Evolutionary conservation across 2,797 vertebrate genomes (phyloP), one percentile per base, ranked within the genome.

Genomic region (Microhierax caerulescens): DNA sequence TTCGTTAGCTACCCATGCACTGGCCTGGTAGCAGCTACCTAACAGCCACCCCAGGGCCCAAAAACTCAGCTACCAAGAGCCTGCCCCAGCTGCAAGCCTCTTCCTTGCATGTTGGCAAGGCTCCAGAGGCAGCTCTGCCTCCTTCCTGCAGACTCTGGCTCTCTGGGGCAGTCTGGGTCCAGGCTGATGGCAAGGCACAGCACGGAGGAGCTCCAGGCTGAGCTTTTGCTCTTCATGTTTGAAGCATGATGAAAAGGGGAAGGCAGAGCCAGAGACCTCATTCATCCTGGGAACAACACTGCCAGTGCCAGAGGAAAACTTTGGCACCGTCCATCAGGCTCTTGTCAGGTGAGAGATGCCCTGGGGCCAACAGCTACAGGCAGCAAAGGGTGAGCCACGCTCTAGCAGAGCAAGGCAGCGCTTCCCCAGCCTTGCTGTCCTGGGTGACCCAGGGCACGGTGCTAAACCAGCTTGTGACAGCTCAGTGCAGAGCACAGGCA

Each of bases 11-110:
- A 74, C 20, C 41, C 21, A 10, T 64, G 34, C 2, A 1, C 22
- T 51, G 56, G 24, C 24, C 67, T 0, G 0, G 41, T 32, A 79
- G 53, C 56, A 76, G 50, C 37, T 10, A 4, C 17, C 2, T 10
- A 85, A 28, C 34, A 74, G 47, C 54, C 85, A 41, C 68, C 34
- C 56, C 23, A 64, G 23, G 60, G 24, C 67, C 14, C 30, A 60
- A 23, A 53, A 77, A 57, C 45, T 78, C 60, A 74, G 81, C 47
- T 74, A 76, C 77, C 21, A 45, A 56, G 39, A 59, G 36, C 51
- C 30, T 64, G 59, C 8, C 61, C 22, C n/a, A 67, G 36, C 54
- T 51, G 10, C 39, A 65, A 77, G 74, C 83, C 61, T 67, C 64
- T 22, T 48, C 60, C 39, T 30, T 75, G 34, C 45, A 20, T 4